A percentile compares a stretch with the other conserved stretches of the same genome.
These are phyloP conservation scores for Sphenopsis melanotis DNA, from an alignment of 2,797 vertebrate species.

Conservation along the genomic window DNA sequence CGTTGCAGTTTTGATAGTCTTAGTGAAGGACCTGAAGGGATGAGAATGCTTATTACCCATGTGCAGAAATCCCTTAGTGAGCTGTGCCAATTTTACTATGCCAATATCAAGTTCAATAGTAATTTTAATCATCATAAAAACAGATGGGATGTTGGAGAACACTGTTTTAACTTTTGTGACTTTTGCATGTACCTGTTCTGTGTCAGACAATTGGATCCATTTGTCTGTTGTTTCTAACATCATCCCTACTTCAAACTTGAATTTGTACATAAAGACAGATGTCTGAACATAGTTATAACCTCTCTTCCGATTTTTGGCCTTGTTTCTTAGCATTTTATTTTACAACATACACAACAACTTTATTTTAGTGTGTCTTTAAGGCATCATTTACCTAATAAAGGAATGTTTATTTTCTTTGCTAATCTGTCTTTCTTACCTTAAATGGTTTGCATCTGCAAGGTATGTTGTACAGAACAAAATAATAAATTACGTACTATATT, in stretches of 20 bases:
- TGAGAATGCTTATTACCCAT: background rate
- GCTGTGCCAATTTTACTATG: background rate
- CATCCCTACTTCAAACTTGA: background rate
- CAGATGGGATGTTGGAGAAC: background rate
- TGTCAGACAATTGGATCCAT: background rate
- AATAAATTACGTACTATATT: background rate
- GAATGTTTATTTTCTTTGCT: background rate
- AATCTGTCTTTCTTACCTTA: background rate
- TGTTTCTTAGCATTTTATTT: background rate
- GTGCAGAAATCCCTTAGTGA: background rate
- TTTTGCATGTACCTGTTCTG: background rate
- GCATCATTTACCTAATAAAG: background rate
- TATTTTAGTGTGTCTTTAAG: background rate
- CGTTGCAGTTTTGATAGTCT: background rate
- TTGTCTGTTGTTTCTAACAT: background rate
- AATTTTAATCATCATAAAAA: slow-evolving; percentile 36
- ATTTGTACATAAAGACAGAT: background rate
- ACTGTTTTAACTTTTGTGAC: background rate
- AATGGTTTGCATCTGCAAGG: background rate
- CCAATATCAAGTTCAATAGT: background rate
- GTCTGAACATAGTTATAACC: background rate
- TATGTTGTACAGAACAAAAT: background rate
- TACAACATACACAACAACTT: background rate
- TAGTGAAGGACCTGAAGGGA: background rate
- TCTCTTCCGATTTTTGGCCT: background rate